Evolutionary conservation across 2,888 invertebrate species (phyloP), one percentile per base, ranked within the genome.

Genomic region (Drosophila fungiperda): DNA sequence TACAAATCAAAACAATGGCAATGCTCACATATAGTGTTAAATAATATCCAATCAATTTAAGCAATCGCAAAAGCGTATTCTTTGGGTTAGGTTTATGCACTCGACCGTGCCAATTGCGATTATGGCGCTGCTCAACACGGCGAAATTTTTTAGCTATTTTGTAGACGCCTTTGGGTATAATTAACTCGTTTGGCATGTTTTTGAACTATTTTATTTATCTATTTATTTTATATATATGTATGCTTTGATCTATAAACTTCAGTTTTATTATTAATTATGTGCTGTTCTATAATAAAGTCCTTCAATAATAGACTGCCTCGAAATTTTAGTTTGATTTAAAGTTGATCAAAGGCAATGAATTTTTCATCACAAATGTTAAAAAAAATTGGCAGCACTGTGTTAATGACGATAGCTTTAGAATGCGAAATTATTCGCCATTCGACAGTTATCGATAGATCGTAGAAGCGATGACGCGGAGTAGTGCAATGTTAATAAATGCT

Each of bases 111-210:
- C 50, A 54, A 15, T 9, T 40, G 1, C 12, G 12, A 2, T 8
- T 20, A 4, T 45, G 45, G 3, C 71, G 68, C 1, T 66, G 38
- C 7, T 87, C 75, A n/a, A 60, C 12, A 0, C 58, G 68, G 6
- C 76, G 66, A n/a, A 32, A 15, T 61, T 55, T 57, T 29, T 38
- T 77, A 26, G 9, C 15, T 7, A 82, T 4, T 33, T 49, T 33
- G n/a, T 83, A 84, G 5, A 20, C 32, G 2, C 82, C 82, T 9
- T 75, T 82, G 8, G 58, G 33, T 0, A 20, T 53, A 35, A 83
- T 32, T 29, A 70, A 54, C 32, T 68, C 68, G 29, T 78, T 64
- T 6, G 87, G 83, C 83, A 83, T 87, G 2, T 17, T 42, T 3
- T 23, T 6, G 11, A 17, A 26, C 36, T 9, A 54, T n/a, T n/a